These are phyloP conservation scores for Diloba caeruleocephala DNA, from an alignment of 2,888 invertebrate genomes.

Conservation along the genomic window DNA sequence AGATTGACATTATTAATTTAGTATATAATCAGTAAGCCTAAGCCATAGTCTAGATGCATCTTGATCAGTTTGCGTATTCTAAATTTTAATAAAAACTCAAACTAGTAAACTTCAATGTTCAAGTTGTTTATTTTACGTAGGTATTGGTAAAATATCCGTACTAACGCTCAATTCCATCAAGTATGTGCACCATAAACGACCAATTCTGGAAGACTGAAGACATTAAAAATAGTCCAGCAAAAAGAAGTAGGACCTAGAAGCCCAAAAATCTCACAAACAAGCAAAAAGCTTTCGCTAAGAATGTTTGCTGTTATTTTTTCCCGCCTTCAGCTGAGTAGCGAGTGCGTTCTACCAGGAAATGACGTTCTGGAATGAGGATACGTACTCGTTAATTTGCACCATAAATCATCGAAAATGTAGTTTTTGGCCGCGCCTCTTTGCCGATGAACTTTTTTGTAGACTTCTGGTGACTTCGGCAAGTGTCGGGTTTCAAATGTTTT, in stretches of 20 bases:
- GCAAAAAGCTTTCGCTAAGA: slow-evolving; percentile 59
- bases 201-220: slow-evolving; percentile 2
- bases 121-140: too few species aligned
- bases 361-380: slow-evolving; percentile 88
- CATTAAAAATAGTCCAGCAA: slow-evolving; percentile 25
- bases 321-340: slow-evolving; percentile 73
- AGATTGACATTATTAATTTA: too few species aligned
- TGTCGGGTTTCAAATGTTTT: slow-evolving; percentile 76
- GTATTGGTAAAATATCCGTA: too few species aligned
- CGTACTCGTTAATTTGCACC: slow-evolving; percentile 88
- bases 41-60: too few species aligned
- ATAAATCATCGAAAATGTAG: slow-evolving; percentile 88
- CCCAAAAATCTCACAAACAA: slow-evolving; percentile 39
- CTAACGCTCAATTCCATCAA: too few species aligned
- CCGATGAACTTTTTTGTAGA: slow-evolving; percentile 54
- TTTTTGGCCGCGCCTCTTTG: slow-evolving; percentile 81
- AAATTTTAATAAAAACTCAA: too few species aligned
- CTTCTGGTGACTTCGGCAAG: slow-evolving; percentile 57
- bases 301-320: slow-evolving; percentile 78
- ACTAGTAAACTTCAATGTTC: too few species aligned
- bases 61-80: too few species aligned
- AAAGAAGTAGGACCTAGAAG: slow-evolving; percentile 32
- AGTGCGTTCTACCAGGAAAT: slow-evolving; percentile 87
- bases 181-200: too few species aligned
- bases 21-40: too few species aligned